These are phyloP conservation scores for Phylloscopus trochiloides DNA, from an alignment of 2,113 vertebrate genomes.

Conservation along the genomic window DNA sequence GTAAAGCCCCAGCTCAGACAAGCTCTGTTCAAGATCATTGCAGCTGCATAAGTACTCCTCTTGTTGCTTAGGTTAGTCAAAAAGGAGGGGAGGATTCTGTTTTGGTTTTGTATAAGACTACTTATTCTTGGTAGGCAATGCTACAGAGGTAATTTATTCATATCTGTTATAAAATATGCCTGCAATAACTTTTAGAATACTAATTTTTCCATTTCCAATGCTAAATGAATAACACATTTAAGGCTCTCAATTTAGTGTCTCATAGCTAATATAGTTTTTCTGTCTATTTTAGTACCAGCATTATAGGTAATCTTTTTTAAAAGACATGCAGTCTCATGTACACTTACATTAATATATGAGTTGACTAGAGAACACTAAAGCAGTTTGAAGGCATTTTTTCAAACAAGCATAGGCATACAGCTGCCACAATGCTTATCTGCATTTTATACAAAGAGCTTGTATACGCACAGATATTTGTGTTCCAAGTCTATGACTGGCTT, in stretches of 20 bases:
- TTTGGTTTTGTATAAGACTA: background rate
- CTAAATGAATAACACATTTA: background rate
- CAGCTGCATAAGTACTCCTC: background rate
- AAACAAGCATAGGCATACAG: background rate
- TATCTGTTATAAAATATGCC: background rate
- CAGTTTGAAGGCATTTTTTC: background rate
- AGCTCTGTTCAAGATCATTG: background rate
- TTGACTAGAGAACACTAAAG: background rate
- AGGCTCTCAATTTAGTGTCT: background rate
- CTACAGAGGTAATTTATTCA: background rate
- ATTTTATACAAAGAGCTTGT: background rate
- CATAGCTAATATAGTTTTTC: background rate
- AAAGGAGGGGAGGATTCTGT: background rate
- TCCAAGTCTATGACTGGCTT: background rate
- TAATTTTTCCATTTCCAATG: background rate
- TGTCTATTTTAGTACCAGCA: background rate
- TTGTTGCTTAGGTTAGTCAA: background rate
- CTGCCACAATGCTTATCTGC: background rate
- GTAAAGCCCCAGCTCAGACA: background rate
- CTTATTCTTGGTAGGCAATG: background rate
- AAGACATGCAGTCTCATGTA: background rate
- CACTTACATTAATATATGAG: background rate
- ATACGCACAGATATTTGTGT: background rate
- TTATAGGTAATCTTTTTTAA: background rate
- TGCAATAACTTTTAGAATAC: background rate